Evolutionary conservation across 2,797 vertebrate genomes (phyloP).

Genomic region (Microchirus variegatus): DNA sequence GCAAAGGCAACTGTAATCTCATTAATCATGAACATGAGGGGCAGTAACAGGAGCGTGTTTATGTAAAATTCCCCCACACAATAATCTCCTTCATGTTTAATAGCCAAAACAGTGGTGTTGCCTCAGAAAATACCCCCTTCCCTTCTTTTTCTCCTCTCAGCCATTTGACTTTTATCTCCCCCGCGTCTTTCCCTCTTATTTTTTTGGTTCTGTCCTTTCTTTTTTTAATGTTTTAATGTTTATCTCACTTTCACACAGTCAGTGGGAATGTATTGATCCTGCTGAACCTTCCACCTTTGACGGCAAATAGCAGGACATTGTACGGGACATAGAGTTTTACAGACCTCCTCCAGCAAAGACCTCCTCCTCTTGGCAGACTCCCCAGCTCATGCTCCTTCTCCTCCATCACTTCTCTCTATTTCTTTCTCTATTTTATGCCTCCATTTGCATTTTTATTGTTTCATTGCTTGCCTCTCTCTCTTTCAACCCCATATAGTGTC

Average conservation of each 20-base stretch:
- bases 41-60: conserved; percentile 70
- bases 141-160: neutral
- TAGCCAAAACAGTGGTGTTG: conserved; percentile 55
- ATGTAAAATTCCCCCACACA: conserved; percentile 68
- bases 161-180: conserved; percentile 2
- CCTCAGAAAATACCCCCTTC: conserved; percentile 49
- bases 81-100: conserved; percentile 66
- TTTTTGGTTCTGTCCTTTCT: neutral
- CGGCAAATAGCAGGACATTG: conserved; percentile 29
- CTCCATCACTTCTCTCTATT: conserved; percentile 51
- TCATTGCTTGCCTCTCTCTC: conserved; percentile 49
- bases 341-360: conserved; percentile 12
- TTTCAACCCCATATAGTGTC: conserved; percentile 28
- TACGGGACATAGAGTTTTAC: conserved; percentile 48
- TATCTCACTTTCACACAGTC: neutral
- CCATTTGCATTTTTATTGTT: conserved; percentile 79
- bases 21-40: conserved; percentile 78
- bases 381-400: conserved; percentile 38
- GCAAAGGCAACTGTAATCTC: conserved; percentile 66
- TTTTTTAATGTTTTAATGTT: neutral
- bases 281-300: conserved; percentile 32
- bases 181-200: neutral
- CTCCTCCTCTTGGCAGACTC: conserved; percentile 39
- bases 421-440: conserved; percentile 49
- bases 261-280: conserved; percentile 43